A percentile compares a stretch with the other conserved stretches of the same genome.
phyloP scores from a whole-genome alignment of 2,888 invertebrate species.

The Perizoma flavofasciatum region DNA sequence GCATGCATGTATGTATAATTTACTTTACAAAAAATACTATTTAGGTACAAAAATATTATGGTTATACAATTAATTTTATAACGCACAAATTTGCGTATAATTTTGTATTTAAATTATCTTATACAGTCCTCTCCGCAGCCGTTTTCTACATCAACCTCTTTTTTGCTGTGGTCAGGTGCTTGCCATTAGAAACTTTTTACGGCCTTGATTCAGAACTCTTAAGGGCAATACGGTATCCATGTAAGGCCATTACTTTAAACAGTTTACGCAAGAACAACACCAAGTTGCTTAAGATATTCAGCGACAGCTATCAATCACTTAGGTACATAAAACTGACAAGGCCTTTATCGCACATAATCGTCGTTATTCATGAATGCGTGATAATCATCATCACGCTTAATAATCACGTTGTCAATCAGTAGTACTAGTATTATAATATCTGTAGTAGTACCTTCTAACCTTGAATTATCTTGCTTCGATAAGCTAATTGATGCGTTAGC shows the following conservation, averaged over 20 bases:
- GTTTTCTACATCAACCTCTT: neutral
- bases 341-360: conserved; percentile 11
- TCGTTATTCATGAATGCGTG: conserved; percentile 15
- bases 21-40: too few species aligned
- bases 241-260: conserved; percentile 17
- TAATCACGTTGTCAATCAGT: conserved; percentile 2
- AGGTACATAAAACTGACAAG: conserved; percentile 8
- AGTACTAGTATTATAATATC: too few species aligned
- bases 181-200: neutral
- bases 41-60: too few species aligned
- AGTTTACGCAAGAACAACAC: conserved; percentile 13
- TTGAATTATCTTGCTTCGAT: neutral
- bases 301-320: conserved; percentile 11
- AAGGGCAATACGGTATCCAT: conserved; percentile 16
- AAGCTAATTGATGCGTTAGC: neutral
- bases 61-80: too few species aligned
- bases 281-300: conserved; percentile 7
- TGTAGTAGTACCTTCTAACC: neutral
- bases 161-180: conserved; percentile 7
- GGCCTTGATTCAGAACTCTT: conserved; percentile 9
- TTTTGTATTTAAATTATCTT: too few species aligned
- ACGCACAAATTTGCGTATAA: too few species aligned
- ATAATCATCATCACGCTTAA: conserved; percentile 12
- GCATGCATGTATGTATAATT: too few species aligned
- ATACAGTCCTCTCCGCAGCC: too few species aligned